Evolutionary conservation across 2,797 vertebrate genomes (phyloP), one percentile per base, ranked within the genome.

Genomic region (Crocidura indochinensis): DNA sequence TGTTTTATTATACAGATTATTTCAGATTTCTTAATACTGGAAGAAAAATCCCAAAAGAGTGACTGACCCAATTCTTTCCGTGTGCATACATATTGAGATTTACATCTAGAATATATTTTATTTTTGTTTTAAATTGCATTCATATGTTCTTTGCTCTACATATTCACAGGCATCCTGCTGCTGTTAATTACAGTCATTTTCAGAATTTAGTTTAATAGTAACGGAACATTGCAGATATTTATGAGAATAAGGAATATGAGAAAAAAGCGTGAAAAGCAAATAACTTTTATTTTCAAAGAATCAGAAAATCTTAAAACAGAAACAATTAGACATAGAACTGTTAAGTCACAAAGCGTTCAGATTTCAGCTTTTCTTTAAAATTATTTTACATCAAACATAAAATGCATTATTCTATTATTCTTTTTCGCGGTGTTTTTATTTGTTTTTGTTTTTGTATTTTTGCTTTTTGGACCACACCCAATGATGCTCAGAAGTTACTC

Each of bases 361-460:
- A 38, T 22, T 10, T 71, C 72, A 9, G 38, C 15, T n/a, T 72
- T 84, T 31, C 60, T 85, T 76, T 76, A 31, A 72, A 77, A 56
- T 80, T 87, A 65, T 2, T 75, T 27, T 80, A 81, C 19, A 47
- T 74, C 79, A 89, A 78, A 53, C 84, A 44, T 93, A 97, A 20
- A 98, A 97, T 98, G 99, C 98, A 26, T 99, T 97, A 94, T 98
- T 97, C 97, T 98, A 38, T 38, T 38, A 38, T 38, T 38, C n/a
- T n/a, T n/a, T n/a, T n/a, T n/a, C n/a, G n/a, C n/a, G n/a, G n/a
- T n/a, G n/a, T n/a, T n/a, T n/a, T n/a, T n/a, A n/a, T n/a, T 38
- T 38, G 38, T 38, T 38, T 38, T 2, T 38, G 2, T 38, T 2
- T 38, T 38, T 38, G 38, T 38, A n/a, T n/a, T n/a, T 38, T 38